Conservation (phyloP, 2,888 invertebrate genomes). For the Trisateles emortualis region DNA sequence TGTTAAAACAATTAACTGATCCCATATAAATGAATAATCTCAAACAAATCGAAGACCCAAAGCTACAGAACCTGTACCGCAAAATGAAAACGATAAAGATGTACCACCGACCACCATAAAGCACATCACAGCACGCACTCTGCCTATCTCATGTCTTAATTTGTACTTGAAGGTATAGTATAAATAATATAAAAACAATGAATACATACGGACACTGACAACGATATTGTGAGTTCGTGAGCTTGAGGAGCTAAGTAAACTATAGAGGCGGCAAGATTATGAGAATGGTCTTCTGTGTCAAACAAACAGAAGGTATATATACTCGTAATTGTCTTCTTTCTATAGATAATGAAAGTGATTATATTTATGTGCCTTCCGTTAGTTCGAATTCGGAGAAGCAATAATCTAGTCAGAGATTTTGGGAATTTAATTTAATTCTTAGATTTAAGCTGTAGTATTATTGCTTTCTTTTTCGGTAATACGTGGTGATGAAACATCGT, state of each 20-base stretch:
- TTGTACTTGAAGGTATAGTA: constrained; percentile 69
- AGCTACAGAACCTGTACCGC: constrained; percentile 26
- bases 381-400: no score
- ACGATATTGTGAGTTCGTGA: constrained; percentile 61
- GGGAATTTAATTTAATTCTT: no score
- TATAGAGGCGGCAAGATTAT: constrained; percentile 17
- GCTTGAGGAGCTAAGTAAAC: constrained; percentile 21
- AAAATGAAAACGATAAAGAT: constrained; percentile 45
- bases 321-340: no score
- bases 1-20: no score
- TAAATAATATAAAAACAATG: constrained; percentile 83
- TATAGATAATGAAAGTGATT: no score
- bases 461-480: no score
- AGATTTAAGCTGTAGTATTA: no score
- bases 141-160: constrained; percentile 74
- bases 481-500: no score
- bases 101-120: constrained; percentile 46
- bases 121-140: constrained; percentile 53
- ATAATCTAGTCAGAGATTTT: no score
- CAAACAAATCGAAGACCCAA: constrained; percentile 18
- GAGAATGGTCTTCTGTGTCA: no score
- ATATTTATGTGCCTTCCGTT: no score
- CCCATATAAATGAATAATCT: constrained; percentile 17
- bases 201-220: constrained; percentile 55
- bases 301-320: no score